A percentile compares a stretch with the other conserved stretches of the same genome.
Conservation (phyloP, 2,113 vertebrate species). For the Ifrita kowaldi region DNA sequence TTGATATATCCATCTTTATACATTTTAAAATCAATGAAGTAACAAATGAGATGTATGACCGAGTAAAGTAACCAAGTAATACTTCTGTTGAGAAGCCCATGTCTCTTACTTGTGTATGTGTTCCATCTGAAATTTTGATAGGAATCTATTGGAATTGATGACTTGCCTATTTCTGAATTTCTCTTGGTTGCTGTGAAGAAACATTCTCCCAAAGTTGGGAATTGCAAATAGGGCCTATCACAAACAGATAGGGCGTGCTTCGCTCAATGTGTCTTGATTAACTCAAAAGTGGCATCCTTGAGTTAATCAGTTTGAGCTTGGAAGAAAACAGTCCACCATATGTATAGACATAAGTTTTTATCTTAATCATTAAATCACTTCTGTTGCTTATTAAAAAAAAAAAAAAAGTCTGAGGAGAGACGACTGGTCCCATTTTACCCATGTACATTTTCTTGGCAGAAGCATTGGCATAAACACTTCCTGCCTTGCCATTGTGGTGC, state of each 20-base stretch:
- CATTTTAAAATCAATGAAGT: neutral
- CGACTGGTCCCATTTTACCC: constrained; percentile 33
- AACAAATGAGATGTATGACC: neutral
- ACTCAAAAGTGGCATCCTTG: neutral
- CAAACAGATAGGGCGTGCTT: neutral
- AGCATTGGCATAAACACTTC: neutral
- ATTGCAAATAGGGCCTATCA: neutral
- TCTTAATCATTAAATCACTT: constrained; percentile 59
- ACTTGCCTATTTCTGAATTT: neutral
- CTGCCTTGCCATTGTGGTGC: neutral
- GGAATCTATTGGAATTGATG: neutral
- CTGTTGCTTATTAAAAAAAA: constrained; percentile 10
- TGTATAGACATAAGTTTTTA: constrained; percentile 62
- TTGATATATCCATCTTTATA: neutral
- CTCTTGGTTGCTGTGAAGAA: neutral
- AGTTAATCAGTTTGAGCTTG: constrained; percentile 38
- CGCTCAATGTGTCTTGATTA: neutral
- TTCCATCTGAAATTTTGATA: neutral
- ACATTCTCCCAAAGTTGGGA: neutral
- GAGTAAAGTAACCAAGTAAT: neutral
- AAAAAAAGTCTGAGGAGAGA: neutral
- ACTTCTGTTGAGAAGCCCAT: neutral
- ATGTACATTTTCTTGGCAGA: constrained; percentile 54
- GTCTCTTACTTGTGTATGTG: neutral
- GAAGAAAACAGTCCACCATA: constrained; percentile 52